phyloP scores from a whole-genome alignment of 2,888 invertebrate genomes.

The Brenthis ino region DNA sequence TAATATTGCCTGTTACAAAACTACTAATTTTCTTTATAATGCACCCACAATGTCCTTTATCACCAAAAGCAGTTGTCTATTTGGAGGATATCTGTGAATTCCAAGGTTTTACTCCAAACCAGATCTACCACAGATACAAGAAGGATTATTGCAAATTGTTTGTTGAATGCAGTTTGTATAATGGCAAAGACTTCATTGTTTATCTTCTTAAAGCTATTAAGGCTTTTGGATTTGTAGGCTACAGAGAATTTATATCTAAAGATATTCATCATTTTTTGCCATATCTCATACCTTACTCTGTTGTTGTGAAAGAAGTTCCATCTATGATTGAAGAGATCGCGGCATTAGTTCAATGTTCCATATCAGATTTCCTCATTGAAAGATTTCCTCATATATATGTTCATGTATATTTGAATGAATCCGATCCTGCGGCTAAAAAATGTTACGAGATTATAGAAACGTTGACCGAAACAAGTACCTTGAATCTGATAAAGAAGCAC shows the following conservation, averaged over 20 bases:
- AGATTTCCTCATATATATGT: slow-evolving; percentile 88
- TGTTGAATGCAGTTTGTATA: slow-evolving; percentile 82
- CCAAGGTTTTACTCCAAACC: slow-evolving; percentile 78
- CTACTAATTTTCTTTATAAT: slow-evolving; percentile 84
- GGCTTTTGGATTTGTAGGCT: slow-evolving; percentile 86
- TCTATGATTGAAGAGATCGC: slow-evolving; percentile 86
- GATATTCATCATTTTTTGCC: slow-evolving; percentile 87
- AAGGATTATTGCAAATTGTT: slow-evolving; percentile 84
- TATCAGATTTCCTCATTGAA: slow-evolving; percentile 83
- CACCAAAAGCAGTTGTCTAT: slow-evolving; percentile 81
- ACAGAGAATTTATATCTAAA: slow-evolving; percentile 86
- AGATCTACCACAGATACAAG: slow-evolving; percentile 84
- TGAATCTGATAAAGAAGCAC: slow-evolving; percentile 84
- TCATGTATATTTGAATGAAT: slow-evolving; percentile 85
- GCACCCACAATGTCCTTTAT: slow-evolving; percentile 82
- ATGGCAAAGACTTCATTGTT: slow-evolving; percentile 81
- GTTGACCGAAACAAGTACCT: slow-evolving; percentile 80
- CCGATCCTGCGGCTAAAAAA: slow-evolving; percentile 79
- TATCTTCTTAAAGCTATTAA: slow-evolving; percentile 84
- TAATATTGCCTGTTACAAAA: slow-evolving; percentile 73
- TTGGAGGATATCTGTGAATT: slow-evolving; percentile 81
- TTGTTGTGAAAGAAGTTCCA: slow-evolving; percentile 79
- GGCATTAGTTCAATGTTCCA: slow-evolving; percentile 79
- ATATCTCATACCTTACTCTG: slow-evolving; percentile 82
- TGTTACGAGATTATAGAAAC: slow-evolving; percentile 85